phyloP scores from a whole-genome alignment of 2,113 vertebrate genomes.

The Erpornis zantholeuca region DNA sequence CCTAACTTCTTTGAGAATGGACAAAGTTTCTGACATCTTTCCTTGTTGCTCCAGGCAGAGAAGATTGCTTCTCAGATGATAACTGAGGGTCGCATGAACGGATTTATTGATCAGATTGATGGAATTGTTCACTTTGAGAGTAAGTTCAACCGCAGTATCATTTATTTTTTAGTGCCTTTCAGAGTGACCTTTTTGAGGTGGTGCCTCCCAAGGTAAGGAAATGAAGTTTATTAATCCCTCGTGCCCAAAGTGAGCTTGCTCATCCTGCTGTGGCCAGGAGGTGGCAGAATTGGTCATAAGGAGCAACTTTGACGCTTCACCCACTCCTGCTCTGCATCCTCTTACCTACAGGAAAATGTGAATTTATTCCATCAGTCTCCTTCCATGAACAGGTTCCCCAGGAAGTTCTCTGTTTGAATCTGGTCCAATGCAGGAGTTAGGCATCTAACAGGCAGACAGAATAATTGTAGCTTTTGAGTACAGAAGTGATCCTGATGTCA shows the following conservation, averaged over 20 bases:
- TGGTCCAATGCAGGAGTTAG: not conserved
- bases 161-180: not conserved
- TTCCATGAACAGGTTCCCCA: not conserved
- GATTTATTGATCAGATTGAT: constrained; percentile 98
- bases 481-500: not conserved
- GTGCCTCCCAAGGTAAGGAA: not conserved
- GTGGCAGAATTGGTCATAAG: not conserved
- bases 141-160: constrained; percentile 66
- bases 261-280: not conserved
- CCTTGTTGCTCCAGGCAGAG: constrained; percentile 81
- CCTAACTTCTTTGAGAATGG: not conserved
- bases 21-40: not conserved
- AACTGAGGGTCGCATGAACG: constrained; percentile 98
- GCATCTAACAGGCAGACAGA: not conserved
- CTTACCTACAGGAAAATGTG: not conserved
- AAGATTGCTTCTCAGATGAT: constrained; percentile 99
- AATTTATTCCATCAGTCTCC: not conserved
- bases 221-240: not conserved
- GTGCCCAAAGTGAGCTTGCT: not conserved
- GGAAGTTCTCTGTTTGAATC: not conserved
- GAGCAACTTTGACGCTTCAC: not conserved
- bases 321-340: not conserved
- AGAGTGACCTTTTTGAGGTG: not conserved
- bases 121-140: constrained; percentile 99
- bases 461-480: not conserved